These are phyloP conservation scores for Urosaurus nigricauda DNA, from an alignment of 2,797 vertebrate species.

Conservation along the genomic window DNA sequence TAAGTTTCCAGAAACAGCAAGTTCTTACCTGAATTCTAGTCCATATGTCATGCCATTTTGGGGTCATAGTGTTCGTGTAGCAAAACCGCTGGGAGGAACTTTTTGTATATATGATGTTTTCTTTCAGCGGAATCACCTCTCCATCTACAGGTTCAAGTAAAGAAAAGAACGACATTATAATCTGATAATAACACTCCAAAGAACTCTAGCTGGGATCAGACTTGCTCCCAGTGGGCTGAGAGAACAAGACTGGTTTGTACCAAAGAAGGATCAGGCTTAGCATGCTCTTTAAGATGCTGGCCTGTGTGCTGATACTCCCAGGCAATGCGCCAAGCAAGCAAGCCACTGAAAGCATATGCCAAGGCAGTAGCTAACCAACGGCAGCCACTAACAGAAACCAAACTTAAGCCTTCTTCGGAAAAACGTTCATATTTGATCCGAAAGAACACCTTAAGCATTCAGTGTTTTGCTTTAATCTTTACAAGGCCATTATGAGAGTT, in stretches of 20 bases:
- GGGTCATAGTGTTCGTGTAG: conserved; percentile 82
- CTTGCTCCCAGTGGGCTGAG: not conserved
- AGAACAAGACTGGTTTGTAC: not conserved
- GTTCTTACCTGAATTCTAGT: conserved; percentile 87
- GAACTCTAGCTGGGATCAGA: not conserved
- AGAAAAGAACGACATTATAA: not conserved
- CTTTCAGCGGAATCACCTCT: conserved; percentile 57
- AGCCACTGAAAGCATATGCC: not conserved
- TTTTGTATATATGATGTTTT: fast-evolving
- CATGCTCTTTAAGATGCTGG: not conserved
- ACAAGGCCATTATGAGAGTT: not conserved
- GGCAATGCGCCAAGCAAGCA: not conserved
- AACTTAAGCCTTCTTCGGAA: not conserved
- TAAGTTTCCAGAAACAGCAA: not conserved
- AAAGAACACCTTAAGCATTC: not conserved
- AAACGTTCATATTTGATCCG: not conserved
- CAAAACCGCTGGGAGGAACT: conserved; percentile 81
- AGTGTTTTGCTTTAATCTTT: not conserved
- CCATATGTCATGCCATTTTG: conserved; percentile 92
- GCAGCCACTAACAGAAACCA: not conserved
- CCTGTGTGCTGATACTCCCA: not conserved
- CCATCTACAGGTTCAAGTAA: conserved; percentile 27
- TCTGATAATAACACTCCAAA: not conserved
- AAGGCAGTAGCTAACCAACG: not conserved
- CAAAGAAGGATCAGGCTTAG: not conserved